Evolutionary conservation across 2,113 vertebrate species (phyloP), one percentile per base, ranked within the genome.

Genomic region (Bubo bubo): DNA sequence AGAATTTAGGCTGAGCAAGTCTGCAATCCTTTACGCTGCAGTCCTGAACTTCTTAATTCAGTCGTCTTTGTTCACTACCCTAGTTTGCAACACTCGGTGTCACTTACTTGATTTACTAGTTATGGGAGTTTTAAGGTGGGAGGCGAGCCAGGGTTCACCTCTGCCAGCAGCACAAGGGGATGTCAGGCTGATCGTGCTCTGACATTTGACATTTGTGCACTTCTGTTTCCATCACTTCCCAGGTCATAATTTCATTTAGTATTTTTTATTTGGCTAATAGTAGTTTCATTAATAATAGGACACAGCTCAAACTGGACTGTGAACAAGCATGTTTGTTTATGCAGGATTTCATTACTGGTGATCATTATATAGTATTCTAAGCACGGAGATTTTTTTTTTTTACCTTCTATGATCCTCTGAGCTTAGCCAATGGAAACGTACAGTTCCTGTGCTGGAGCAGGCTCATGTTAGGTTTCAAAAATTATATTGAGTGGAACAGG

Each of bases 31-130:
- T 87, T 41, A 32, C 10, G 15, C 8, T 37, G 41, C 23, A 77
- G 19, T 50, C 43, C n/a, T 75, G n/a, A 87, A 37, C 43, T 52
- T 41, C 43, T 81, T 80, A 13, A 28, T 49, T 81, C 52, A 23
- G 7, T 30, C 14, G 73, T 26, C 30, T 34, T 49, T 39, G 14
- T 52, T 86, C 27, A 9, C 53, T 47, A 12, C 13, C 1, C 1
- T 27, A 24, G 13, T 67, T 77, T 81, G 20, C 20, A 73, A 15
- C 17, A 5, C 6, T 43, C 0, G 0, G 20, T 66, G 32, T 50
- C 45, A 17, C 39, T 73, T 50, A 23, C 41, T 60, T 28, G 16
- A 26, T 90, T 67, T 79, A 24, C 22, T 32, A 12, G 10, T 63
- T 92, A 22, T 8, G 10, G 19, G 41, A 64, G 18, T 76, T 88